Percentiles rank a stretch among this genome's conserved stretches.
These are phyloP conservation scores for Octopus sinensis DNA, from an alignment of 1,140 invertebrate species.

Conservation along the genomic window DNA sequence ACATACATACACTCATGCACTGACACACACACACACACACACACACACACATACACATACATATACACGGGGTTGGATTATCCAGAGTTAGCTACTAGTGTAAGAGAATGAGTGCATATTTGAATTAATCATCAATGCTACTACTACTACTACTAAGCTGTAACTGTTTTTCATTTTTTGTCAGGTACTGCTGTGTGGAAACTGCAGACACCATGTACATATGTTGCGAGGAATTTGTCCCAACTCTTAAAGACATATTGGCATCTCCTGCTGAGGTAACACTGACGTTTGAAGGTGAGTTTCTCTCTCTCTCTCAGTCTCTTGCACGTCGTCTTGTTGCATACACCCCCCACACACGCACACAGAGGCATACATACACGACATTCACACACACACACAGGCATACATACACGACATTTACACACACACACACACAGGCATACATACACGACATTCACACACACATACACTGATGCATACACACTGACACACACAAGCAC, in stretches of 20 bases:
- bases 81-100: too few species aligned
- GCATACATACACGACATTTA: not conserved
- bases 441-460: not conserved
- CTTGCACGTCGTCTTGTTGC: too few species aligned
- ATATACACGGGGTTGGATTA: not conserved
- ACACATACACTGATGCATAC: not conserved
- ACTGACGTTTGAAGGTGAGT: constrained; percentile 31
- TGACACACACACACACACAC: not conserved
- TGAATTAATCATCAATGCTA: too few species aligned
- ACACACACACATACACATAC: not conserved
- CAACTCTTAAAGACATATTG: constrained; percentile 27
- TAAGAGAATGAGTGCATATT: too few species aligned
- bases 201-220: constrained; percentile 33
- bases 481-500: not conserved
- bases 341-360: too few species aligned
- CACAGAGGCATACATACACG: too few species aligned
- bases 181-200: constrained; percentile 33
- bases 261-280: constrained; percentile 18
- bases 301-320: not conserved
- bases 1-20: not conserved
- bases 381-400: too few species aligned
- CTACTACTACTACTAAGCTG: too few species aligned
- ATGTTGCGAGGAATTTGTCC: constrained; percentile 43
- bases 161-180: constrained; percentile 16
- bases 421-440: not conserved